Evolutionary conservation across 2,797 vertebrate species (phyloP).

Genomic region (Eleutherodactylus coqui): DNA sequence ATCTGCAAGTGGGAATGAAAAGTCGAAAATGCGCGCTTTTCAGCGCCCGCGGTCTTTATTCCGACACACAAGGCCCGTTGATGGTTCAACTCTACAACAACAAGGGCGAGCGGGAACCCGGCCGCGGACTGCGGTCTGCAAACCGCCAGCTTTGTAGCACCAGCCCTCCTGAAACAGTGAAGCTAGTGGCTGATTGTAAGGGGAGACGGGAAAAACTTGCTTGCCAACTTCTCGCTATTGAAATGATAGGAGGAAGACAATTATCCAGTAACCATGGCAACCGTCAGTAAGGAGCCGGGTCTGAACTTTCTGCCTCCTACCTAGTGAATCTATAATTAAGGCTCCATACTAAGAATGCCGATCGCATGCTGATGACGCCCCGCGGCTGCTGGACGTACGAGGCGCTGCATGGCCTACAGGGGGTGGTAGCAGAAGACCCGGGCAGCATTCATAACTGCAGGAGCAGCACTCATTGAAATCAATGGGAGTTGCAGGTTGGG

Average conservation of each 20-base stretch:
- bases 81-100: too few species aligned
- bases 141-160: neutral
- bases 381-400: neutral
- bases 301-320: neutral
- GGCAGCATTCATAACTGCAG: too few species aligned
- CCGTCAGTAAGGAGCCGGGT: slow-evolving; percentile 6
- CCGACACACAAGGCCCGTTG: neutral
- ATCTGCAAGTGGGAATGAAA: too few species aligned
- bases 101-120: too few species aligned
- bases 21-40: too few species aligned
- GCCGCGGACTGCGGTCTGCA: too few species aligned
- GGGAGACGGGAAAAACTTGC: slow-evolving; percentile 23
- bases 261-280: slow-evolving; percentile 47
- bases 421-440: too few species aligned
- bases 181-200: neutral
- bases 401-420: too few species aligned
- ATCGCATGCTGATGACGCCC: neutral
- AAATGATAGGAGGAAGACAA: neutral
- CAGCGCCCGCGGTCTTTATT: too few species aligned
- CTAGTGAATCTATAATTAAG: neutral
- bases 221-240: neutral
- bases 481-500: too few species aligned
- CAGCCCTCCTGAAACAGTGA: neutral
- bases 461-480: too few species aligned
- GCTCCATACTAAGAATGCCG: neutral